phyloP scores from a whole-genome alignment of 2,888 invertebrate species.

The Watsonalla binaria region DNA sequence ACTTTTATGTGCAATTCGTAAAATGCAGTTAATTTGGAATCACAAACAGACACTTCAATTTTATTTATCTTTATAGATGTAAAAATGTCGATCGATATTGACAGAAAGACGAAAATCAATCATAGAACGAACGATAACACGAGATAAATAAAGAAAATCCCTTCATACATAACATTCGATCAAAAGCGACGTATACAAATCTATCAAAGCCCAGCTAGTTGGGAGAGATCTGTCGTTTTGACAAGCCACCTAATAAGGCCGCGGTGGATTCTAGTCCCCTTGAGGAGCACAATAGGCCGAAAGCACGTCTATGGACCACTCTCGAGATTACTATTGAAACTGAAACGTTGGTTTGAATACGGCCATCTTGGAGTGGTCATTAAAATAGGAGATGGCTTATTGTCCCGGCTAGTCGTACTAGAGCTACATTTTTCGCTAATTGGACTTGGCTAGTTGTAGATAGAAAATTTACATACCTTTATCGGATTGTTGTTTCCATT shows the following conservation, averaged over 20 bases:
- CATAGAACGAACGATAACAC: too few species aligned
- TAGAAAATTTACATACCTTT: not conserved
- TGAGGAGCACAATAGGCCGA: conserved; percentile 23
- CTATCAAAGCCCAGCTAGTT: not conserved
- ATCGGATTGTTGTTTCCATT: too few species aligned
- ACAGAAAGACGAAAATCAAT: too few species aligned
- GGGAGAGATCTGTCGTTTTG: not conserved
- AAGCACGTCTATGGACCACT: conserved; percentile 31
- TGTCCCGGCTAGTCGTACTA: not conserved
- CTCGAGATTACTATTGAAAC: conserved; percentile 46
- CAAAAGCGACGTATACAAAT: not conserved
- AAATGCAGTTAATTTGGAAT: too few species aligned
- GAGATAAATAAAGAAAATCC: not conserved
- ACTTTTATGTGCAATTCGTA: too few species aligned
- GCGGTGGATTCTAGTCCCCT: conserved; percentile 10
- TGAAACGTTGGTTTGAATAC: conserved; percentile 8
- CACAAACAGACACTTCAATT: too few species aligned
- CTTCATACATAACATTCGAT: not conserved
- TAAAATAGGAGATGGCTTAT: not conserved
- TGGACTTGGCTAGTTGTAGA: not conserved
- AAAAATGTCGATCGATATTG: too few species aligned
- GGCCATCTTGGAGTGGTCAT: conserved; percentile 1
- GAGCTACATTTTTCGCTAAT: not conserved
- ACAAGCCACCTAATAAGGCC: conserved; percentile 14
- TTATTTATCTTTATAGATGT: too few species aligned